Percentiles rank a stretch among this genome's conserved stretches.
Conservation (phyloP, 2,888 invertebrate genomes). For the Morpho achilles region DNA sequence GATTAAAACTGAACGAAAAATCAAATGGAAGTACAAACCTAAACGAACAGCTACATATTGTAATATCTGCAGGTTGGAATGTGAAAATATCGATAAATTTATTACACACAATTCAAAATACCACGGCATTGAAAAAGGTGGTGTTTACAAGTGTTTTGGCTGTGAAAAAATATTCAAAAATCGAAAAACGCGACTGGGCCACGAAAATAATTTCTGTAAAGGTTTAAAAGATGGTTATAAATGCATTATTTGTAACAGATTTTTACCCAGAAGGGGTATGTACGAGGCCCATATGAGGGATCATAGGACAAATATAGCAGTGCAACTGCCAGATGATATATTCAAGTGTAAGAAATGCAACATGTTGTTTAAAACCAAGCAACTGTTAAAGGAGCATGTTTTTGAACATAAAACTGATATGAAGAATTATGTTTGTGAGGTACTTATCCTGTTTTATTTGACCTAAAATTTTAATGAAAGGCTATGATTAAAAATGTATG, state of each 20-base stretch:
- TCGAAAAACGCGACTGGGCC: conserved; percentile 45
- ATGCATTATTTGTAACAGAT: conserved; percentile 50
- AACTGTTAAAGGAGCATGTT: conserved; percentile 44
- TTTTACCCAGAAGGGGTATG: conserved; percentile 46
- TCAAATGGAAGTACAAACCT: conserved; percentile 33
- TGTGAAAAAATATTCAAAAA: conserved; percentile 57
- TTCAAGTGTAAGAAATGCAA: conserved; percentile 57
- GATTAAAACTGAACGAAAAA: conserved; percentile 24
- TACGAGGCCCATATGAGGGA: conserved; percentile 55
- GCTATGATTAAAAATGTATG: too few relatives aligned
- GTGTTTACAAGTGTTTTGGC: conserved; percentile 58
- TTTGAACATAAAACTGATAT: conserved; percentile 40
- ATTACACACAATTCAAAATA: conserved; percentile 44
- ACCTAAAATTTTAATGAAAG: too few relatives aligned
- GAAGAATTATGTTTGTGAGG: conserved; percentile 65
- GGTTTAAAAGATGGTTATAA: conserved; percentile 58
- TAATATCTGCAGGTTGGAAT: conserved; percentile 50
- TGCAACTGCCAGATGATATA: conserved; percentile 45
- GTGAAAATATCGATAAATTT: conserved; percentile 37
- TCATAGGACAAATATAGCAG: conserved; percentile 45
- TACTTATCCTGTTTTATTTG: too few relatives aligned
- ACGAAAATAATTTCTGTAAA: conserved; percentile 58
- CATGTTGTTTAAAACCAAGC: conserved; percentile 46
- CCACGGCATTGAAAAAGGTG: conserved; percentile 52
- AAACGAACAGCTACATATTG: conserved; percentile 50